Evolutionary conservation across 64 coral and sea anemone species (phyloP).

Genomic region (Stichodactyla helianthus): DNA sequence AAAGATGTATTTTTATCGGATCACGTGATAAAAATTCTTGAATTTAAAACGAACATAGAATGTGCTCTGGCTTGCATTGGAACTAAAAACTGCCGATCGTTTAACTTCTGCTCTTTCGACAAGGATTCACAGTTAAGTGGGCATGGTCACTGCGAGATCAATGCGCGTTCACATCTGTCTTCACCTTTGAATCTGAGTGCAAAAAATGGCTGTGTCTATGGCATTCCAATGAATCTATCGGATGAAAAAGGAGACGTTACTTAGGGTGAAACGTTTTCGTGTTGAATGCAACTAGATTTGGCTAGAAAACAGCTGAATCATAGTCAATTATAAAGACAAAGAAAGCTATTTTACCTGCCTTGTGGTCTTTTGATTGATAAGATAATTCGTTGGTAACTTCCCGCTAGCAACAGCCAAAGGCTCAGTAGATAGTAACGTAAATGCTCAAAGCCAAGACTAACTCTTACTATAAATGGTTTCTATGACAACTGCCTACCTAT

Average conservation of each 20-base stretch:
- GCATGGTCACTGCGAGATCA: not conserved
- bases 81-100: conserved; percentile 7
- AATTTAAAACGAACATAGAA: not conserved
- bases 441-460: too few relatives aligned
- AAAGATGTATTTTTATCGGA: not conserved
- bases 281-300: not conserved
- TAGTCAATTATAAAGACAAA: too few relatives aligned
- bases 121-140: not conserved
- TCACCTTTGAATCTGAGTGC: not conserved
- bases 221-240: not conserved
- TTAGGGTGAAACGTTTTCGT: not conserved
- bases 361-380: too few relatives aligned
- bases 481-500: too few relatives aligned
- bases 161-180: not conserved
- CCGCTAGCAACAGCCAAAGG: too few relatives aligned
- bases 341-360: not conserved
- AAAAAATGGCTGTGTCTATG: not conserved
- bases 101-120: conserved; percentile 4
- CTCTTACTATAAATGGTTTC: too few relatives aligned
- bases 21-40: not conserved
- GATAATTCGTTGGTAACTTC: too few relatives aligned
- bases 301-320: not conserved
- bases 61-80: not conserved
- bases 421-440: too few relatives aligned
- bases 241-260: not conserved